Evolutionary conservation across 64 coral and sea anemone species (phyloP), one percentile per base, ranked within the genome.

Genomic region (Pocillopora damicornis): DNA sequence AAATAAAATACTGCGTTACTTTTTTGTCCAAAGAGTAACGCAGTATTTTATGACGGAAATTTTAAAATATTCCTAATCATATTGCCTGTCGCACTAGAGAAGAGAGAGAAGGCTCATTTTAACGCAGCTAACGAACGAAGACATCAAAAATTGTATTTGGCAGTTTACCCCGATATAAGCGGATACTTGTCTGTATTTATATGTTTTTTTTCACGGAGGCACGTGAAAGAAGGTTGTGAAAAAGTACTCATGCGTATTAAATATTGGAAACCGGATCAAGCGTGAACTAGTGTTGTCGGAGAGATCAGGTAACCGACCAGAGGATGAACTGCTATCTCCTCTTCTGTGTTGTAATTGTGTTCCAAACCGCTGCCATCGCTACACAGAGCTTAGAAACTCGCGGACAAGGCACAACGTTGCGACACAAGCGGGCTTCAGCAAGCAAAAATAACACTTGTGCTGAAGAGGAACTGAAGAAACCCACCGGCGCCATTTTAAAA

Each of bases 401-500:
- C 4, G 63, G 22, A 45, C 10, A 9, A 37, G 15, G 16, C 38
- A 14, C 11, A 20, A 12, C 25, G 11, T 5, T 10, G 6, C 65
- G 66, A 58, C 56, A 37, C 23, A 85, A 58, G 38, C 37, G 81
- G 1, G 15, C 68, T 17, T 8, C 4, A 0, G 62, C 78, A 30
- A 4, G 16, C 37, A 51, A 66, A 2, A 35, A 62, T 15, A 26
- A 18, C 35, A 85, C 81, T 4, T 85, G 81, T 57, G 2, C 63
- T 58, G 25, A 18, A 58, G 18, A 72, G 37, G 22, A 71, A 51
- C 37, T 23, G 13, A 25, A 85, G 15, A 72, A 35, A 13, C 37
- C 61, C 11, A 14, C 5, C n/a, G 63, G 37, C 81, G 81, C 81
- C 81, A 85, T 85, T 85, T 72, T 72, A 37, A 85, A 85, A 37